Base-by-base conservation (phyloP, 2,797 vertebrate species). In the Myotis vivesi region DNA sequence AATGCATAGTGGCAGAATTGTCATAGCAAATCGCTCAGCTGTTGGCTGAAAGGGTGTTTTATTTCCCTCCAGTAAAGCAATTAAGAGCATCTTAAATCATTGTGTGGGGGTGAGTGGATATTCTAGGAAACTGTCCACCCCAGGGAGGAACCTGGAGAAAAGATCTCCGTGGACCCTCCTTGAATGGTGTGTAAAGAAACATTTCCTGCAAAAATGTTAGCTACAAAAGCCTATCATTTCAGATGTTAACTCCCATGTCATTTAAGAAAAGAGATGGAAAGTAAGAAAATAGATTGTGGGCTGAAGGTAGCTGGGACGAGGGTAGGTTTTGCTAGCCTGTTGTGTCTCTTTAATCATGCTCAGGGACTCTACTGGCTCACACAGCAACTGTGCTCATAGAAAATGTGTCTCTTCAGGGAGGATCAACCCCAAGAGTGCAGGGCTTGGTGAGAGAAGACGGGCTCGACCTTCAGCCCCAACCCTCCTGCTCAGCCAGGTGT, bases 31-130 rank as follows among this genome's bases (percentile, higher is more conserved):
- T 98, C 81, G 85, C 96, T 98, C 97, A 98, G 97, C 97, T 97
- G 97, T 98, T 98, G 98, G 97, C 97, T 97, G 98, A 98, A 98
- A 98, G 98, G 97, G 97, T 98, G 95, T 97, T 97, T 98, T 94
- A 91, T 96, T 94, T 98, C 97, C 97, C 97, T 98, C 98, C 96
- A 96, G 97, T 97, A 97, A 97, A 98, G 98, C 97, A 98, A 98
- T 98, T 98, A 98, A 95, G 96, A 96, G 83, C 96, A 96, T 97
- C 97, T 97, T 98, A 98, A 98, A 98, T 98, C 97, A 98, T 59
- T 51, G 64, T 46, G 46, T 76, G 89, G 91, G 96, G 80, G 81
- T 96, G 85, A 86, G 95, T 44, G 82, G 95, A 97, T 96, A 97
- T 89, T 75, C 81, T 66, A 81, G 62, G 92, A 92, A 93, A 89